Conservation (phyloP, 2,797 vertebrate genomes). For the Pitangus sulphuratus region DNA sequence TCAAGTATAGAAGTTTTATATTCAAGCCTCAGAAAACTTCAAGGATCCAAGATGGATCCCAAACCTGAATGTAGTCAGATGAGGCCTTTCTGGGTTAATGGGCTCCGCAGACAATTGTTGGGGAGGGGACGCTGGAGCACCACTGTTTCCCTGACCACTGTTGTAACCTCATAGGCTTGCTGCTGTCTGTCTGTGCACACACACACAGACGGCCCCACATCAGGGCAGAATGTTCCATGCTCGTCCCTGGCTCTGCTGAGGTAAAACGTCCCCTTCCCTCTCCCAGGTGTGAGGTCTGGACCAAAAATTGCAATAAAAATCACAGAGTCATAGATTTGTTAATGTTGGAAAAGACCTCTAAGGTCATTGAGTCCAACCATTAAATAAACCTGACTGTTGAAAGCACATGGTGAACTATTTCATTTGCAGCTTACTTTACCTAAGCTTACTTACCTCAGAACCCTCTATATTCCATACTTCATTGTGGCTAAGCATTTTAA, state of each 20-base stretch:
- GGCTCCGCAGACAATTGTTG: neutral
- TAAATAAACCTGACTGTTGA: neutral
- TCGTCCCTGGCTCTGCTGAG: neutral
- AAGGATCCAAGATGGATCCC: neutral
- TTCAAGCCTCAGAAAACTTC: neutral
- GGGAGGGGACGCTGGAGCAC: neutral
- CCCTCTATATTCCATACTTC: neutral
- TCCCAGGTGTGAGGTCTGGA: neutral
- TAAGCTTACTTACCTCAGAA: neutral
- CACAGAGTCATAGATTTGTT: neutral
- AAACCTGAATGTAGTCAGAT: neutral
- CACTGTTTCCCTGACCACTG: accelerated
- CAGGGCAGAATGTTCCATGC: neutral
- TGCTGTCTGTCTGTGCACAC: accelerated
- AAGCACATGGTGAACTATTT: neutral
- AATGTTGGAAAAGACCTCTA: neutral
- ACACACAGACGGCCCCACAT: neutral
- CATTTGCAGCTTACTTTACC: neutral
- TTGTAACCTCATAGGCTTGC: accelerated
- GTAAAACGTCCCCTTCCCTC: neutral
- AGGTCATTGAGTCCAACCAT: neutral
- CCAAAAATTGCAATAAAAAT: neutral
- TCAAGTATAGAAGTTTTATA: neutral
- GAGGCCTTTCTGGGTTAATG: neutral
- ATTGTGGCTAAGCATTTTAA: neutral